Conservation (phyloP, 2,797 vertebrate genomes). For the Epinephelus malabaricus region DNA sequence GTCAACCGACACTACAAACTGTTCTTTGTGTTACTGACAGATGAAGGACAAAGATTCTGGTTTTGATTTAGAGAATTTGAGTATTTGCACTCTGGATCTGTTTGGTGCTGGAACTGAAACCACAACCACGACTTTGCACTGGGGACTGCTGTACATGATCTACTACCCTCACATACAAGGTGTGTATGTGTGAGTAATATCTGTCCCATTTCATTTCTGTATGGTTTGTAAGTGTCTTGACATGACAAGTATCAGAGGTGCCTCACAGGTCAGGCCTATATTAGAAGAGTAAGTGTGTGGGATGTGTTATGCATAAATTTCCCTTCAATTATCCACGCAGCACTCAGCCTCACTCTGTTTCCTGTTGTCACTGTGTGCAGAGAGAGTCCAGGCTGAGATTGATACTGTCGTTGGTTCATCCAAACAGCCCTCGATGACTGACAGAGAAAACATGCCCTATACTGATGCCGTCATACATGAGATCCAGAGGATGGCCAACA, state of each 20-base stretch:
- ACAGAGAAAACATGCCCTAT: constrained; percentile 78
- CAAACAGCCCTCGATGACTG: constrained; percentile 63
- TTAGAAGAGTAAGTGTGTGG: too few species aligned
- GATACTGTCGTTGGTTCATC: constrained; percentile 72
- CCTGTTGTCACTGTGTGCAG: constrained; percentile 56
- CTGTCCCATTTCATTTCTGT: too few species aligned
- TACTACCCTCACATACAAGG: constrained; percentile 88
- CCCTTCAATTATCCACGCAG: background rate
- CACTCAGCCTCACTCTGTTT: background rate
- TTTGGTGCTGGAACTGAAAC: constrained; percentile 86
- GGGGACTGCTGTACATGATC: constrained; percentile 89
- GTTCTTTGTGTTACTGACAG: constrained; percentile 16
- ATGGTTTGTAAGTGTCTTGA: too few species aligned
- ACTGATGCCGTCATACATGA: constrained; percentile 82
- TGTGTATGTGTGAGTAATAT: constrained; percentile 3
- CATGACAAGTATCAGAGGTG: background rate
- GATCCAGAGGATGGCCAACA: constrained; percentile 85
- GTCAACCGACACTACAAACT: background rate
- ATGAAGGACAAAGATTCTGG: constrained; percentile 70
- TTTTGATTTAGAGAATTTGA: constrained; percentile 82
- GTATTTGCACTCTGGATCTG: constrained; percentile 78
- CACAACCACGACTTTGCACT: constrained; percentile 83
- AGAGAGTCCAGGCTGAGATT: constrained; percentile 79
- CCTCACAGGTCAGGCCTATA: too few species aligned
- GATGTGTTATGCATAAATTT: background rate